These are phyloP conservation scores for Psittacula echo DNA, from an alignment of 2,797 vertebrate genomes.

Conservation along the genomic window DNA sequence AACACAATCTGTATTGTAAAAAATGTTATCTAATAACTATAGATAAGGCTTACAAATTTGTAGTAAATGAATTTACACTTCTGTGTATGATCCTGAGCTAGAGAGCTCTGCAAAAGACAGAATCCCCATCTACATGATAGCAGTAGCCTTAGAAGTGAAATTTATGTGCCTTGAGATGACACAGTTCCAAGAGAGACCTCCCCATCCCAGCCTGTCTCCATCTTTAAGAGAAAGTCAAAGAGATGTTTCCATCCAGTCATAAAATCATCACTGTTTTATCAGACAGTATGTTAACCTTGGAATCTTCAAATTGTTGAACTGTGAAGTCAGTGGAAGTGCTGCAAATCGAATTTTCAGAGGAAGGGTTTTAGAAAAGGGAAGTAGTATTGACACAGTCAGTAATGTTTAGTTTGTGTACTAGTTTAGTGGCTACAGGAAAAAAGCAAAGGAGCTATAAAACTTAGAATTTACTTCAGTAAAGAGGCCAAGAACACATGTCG, in stretches of 20 bases:
- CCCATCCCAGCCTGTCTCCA: conserved; percentile 8
- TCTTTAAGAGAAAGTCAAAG: background rate
- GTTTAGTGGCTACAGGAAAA: background rate
- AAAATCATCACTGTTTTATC: background rate
- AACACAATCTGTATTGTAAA: too few relatives aligned
- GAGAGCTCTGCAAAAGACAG: background rate
- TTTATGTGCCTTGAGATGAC: background rate
- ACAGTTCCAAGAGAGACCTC: background rate
- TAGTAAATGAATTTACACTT: background rate
- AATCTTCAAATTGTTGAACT: background rate
- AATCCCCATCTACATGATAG: background rate
- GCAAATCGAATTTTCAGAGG: conserved; percentile 15
- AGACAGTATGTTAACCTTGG: conserved; percentile 38
- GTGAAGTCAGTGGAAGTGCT: conserved; percentile 38
- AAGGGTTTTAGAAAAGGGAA: background rate
- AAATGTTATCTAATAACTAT: background rate
- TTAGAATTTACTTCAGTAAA: background rate
- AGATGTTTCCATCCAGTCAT: background rate
- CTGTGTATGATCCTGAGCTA: background rate
- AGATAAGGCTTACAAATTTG: background rate
- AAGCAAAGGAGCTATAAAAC: background rate
- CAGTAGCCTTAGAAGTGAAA: background rate
- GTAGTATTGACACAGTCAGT: background rate
- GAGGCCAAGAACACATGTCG: background rate
- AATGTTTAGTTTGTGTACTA: background rate